Evolutionary conservation across 2,888 invertebrate genomes (phyloP), one percentile per base, ranked within the genome.

Genomic region (Lasioglossum marginatum): DNA sequence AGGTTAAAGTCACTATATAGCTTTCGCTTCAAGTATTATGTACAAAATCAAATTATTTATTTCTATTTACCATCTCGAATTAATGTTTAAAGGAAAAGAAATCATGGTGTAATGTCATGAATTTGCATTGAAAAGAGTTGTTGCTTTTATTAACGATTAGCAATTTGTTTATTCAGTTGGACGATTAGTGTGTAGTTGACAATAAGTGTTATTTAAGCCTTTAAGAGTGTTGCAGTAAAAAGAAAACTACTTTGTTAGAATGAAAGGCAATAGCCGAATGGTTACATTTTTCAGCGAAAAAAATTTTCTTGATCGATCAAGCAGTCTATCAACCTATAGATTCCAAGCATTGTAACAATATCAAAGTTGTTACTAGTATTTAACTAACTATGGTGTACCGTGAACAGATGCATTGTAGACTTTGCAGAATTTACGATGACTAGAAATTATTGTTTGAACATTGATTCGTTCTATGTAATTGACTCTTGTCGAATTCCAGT

Each of bases 151-250:
- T 27, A 27, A 37, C 70, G 81, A 68, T 74, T 34, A 63, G 68
- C 12, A n/a, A 82, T 79, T 75, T 19, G 45, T 79, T 85, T 37
- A 63, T 60, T 84, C 60, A 40, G 14, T 85, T 68, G 48, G 16
- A 40, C 81, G 70, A 82, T 85, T 88, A 86, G 81, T 80, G 63
- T 77, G 81, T 87, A 89, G 87, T 73, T 79, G 88, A 88, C 88
- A 89, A 89, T 89, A 89, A 89, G 77, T 87, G 83, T 76, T 79
- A 66, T 83, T 82, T 73, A 85, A 83, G 75, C 81, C 81, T 85
- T 45, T 79, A 77, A 52, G 6, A 27, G 57, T 76, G 68, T 77
- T 66, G 16, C 43, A 40, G 74, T n/a, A 43, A 31, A 84, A 57
- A 81, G 6, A 60, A 31, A 16, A 19, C 27, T 43, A 76, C 80